A percentile compares a stretch with the other conserved stretches of the same genome.
phyloP scores from a whole-genome alignment of 2,888 invertebrate genomes.

The Zygothrica quintamaculata region DNA sequence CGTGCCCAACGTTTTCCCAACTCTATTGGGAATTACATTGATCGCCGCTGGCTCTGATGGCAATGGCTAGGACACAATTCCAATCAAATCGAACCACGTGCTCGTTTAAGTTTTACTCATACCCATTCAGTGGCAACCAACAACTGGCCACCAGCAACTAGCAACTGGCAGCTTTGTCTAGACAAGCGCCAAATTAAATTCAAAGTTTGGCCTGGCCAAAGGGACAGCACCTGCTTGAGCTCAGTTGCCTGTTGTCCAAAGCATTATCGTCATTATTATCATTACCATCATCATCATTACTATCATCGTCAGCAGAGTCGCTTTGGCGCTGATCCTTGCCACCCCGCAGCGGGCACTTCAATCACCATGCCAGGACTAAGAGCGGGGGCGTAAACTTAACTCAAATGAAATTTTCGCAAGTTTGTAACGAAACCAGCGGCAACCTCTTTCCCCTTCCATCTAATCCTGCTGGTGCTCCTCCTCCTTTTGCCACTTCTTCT shows the following conservation, averaged over 20 bases:
- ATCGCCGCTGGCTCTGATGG: slow-evolving; percentile 9
- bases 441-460: too few species aligned
- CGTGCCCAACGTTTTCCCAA: slow-evolving; percentile 8
- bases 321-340: slow-evolving; percentile 20
- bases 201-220: slow-evolving; percentile 57
- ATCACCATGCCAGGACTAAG: slow-evolving; percentile 37
- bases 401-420: slow-evolving; percentile 57
- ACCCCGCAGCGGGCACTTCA: slow-evolving; percentile 51
- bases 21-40: slow-evolving; percentile 1
- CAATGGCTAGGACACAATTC: slow-evolving; percentile 36
- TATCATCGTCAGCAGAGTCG: background rate
- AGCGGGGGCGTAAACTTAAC: slow-evolving; percentile 43
- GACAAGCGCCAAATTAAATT: slow-evolving; percentile 70
- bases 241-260: background rate
- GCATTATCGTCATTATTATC: background rate
- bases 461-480: too few species aligned
- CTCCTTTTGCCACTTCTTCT: background rate
- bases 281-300: background rate
- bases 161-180: slow-evolving; percentile 54
- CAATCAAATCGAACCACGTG: slow-evolving; percentile 65
- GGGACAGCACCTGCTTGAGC: slow-evolving; percentile 3
- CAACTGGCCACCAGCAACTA: slow-evolving; percentile 22
- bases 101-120: background rate
- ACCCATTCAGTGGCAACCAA: slow-evolving; percentile 28
- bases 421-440: slow-evolving; percentile 13